Evolutionary conservation across 2,113 vertebrate genomes (phyloP).

Genomic region (Casuarius casuarius): DNA sequence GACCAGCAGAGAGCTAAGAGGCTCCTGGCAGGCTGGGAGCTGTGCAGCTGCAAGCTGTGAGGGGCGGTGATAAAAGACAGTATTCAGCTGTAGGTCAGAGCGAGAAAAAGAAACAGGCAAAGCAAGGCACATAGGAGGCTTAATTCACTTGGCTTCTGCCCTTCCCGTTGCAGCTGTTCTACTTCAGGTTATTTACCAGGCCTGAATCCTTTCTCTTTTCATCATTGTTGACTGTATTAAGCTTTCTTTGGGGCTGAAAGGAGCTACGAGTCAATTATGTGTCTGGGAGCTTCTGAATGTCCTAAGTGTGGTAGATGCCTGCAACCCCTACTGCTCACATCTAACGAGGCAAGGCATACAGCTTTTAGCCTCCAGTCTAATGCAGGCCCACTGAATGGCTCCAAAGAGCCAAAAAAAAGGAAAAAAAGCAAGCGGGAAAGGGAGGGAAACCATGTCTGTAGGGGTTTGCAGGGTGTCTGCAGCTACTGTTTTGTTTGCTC

Average conservation of each 20-base stretch:
- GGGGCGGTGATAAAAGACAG: background rate
- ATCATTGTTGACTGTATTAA: conserved; percentile 15
- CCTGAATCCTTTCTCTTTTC: conserved; percentile 45
- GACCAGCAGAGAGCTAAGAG: background rate
- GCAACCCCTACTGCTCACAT: background rate
- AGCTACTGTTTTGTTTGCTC: background rate
- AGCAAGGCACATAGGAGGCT: conserved; percentile 20
- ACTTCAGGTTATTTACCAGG: conserved; percentile 62
- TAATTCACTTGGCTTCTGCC: conserved; percentile 48
- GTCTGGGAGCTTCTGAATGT: conserved; percentile 31
- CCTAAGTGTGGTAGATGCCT: conserved; percentile 10
- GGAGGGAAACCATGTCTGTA: background rate
- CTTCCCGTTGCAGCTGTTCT: conserved; percentile 43
- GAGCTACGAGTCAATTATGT: conserved; percentile 53
- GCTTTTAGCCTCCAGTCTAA: background rate
- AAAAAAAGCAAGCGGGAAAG: background rate
- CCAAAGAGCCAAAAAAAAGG: background rate
- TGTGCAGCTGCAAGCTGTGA: background rate
- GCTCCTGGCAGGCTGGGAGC: background rate
- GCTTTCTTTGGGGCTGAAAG: conserved; percentile 42
- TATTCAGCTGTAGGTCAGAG: conserved; percentile 23
- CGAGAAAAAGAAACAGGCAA: conserved; percentile 28
- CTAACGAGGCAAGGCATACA: conserved; percentile 23
- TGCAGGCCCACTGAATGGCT: background rate
- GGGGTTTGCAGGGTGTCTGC: background rate